Base-by-base conservation (phyloP, 2,888 invertebrate genomes). In the Meliscaeva auricollis region DNA sequence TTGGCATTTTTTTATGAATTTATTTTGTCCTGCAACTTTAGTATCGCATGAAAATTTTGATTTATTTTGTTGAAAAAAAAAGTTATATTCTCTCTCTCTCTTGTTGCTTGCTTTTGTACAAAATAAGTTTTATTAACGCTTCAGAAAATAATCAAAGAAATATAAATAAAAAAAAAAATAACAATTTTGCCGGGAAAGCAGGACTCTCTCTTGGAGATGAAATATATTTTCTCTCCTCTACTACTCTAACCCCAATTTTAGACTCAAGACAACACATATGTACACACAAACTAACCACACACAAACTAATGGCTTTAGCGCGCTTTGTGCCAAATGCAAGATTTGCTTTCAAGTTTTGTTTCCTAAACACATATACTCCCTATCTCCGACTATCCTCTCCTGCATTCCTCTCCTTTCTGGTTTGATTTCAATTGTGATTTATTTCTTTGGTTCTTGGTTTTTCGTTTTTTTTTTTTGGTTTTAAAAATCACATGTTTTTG, bases 151-250 rank as follows among this genome's bases (percentile, higher is more conserved):
- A 22, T 30, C 7, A 15, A 62, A 58, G 35, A 58, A 9, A 17
- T 64, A 50, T 15, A 38, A 44, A 58, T 32, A 58, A 62, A 69
- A 58, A 44, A 50, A 69, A 66, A 9, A 11, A 38, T 38, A 38
- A 70, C 72, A 62, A 89, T 88, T 89, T 90, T 90, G 91, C 91
- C 91, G 91, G 91, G 91, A 91, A 91, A 91, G 91, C 91, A 91
- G 91, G 91, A 91, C 90, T 90, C 87, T 82, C 74, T 69, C 60
- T 74, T 78, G 83, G 30, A 13, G 38, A 50, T 41, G 73, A 50
- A 41, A 20, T 17, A 52, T 26, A 64, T 46, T 30, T 48, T 66
- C 32, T 60, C 22, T 62, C 30, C 50, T 44, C 35, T 13, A 8
- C 35, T 13, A 8, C 58, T 54, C 35, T 64, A 9, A 17, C 9